Percentiles rank a stretch among this genome's conserved stretches.
These are phyloP conservation scores for Agonopterix arenella DNA, from an alignment of 2,888 invertebrate species.

Conservation along the genomic window DNA sequence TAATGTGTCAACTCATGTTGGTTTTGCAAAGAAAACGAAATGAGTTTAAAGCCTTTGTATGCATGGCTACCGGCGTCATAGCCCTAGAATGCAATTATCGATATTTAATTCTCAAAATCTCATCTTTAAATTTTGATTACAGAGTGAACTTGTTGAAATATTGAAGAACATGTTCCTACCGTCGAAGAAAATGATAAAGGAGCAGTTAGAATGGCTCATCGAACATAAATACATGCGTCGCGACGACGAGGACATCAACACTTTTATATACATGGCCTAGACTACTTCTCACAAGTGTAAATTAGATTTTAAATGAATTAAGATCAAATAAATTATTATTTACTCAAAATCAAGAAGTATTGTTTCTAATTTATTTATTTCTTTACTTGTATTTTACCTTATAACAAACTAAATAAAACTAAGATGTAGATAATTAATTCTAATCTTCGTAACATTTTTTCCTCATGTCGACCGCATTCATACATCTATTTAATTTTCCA, in stretches of 20 bases:
- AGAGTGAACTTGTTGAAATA: slow-evolving; percentile 97
- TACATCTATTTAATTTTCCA: no score
- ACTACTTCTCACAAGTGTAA: slow-evolving; percentile 27
- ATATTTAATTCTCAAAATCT: not conserved
- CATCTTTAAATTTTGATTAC: slow-evolving; percentile 24
- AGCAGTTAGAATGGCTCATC: slow-evolving; percentile 99
- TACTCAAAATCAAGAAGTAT: slow-evolving; percentile 24
- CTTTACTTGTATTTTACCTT: no score
- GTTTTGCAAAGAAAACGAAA: no score
- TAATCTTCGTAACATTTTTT: no score
- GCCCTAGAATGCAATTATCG: no score
- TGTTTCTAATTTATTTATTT: no score
- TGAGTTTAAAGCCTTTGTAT: no score
- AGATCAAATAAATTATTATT: slow-evolving; percentile 65
- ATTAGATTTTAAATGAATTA: slow-evolving; percentile 19
- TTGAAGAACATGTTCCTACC: slow-evolving; percentile 99
- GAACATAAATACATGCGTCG: slow-evolving; percentile 98
- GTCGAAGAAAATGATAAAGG: slow-evolving; percentile 99
- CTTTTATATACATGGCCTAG: slow-evolving; percentile 98
- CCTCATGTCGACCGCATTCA: no score
- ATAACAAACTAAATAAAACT: no score
- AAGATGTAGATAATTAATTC: no score
- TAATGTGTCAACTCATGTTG: no score
- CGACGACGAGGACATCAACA: slow-evolving; percentile 98
- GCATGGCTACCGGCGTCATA: no score